Percentiles rank a stretch among this genome's conserved stretches.
Conservation (phyloP, 2,797 vertebrate genomes). For the Tokudaia tokunoshimensis region DNA sequence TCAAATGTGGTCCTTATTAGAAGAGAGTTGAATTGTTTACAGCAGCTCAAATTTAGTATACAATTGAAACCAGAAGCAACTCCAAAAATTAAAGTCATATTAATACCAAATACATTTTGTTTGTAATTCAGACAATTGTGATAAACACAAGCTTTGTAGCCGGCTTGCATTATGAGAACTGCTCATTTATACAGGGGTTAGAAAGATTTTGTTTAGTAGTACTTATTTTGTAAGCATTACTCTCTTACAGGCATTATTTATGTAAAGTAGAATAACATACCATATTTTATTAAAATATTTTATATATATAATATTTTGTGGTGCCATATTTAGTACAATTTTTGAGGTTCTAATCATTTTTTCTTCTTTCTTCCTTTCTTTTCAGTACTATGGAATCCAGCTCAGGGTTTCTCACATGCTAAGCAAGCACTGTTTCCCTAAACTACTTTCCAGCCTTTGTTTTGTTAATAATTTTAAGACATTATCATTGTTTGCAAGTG, state of each 20-base stretch:
- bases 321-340: too few relatives aligned
- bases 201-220: not conserved
- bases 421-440: not conserved
- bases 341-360: too few relatives aligned
- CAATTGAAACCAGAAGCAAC: constrained; percentile 20
- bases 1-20: constrained; percentile 40
- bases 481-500: not conserved
- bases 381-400: too few relatives aligned
- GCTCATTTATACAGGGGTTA: not conserved
- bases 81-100: constrained; percentile 48
- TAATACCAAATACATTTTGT: constrained; percentile 50
- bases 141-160: not conserved
- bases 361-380: too few relatives aligned
- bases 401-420: not conserved
- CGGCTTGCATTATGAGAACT: not conserved
- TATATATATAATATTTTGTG: too few relatives aligned
- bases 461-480: not conserved
- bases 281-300: too few relatives aligned
- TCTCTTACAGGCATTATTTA: too few relatives aligned
- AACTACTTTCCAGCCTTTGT: not conserved
- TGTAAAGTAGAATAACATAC: not conserved
- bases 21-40: constrained; percentile 21
- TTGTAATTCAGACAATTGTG: constrained; percentile 21
- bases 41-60: not conserved
- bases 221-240: not conserved